Conservation (phyloP, 2,797 vertebrate genomes). For the Cossypha caffra region DNA sequence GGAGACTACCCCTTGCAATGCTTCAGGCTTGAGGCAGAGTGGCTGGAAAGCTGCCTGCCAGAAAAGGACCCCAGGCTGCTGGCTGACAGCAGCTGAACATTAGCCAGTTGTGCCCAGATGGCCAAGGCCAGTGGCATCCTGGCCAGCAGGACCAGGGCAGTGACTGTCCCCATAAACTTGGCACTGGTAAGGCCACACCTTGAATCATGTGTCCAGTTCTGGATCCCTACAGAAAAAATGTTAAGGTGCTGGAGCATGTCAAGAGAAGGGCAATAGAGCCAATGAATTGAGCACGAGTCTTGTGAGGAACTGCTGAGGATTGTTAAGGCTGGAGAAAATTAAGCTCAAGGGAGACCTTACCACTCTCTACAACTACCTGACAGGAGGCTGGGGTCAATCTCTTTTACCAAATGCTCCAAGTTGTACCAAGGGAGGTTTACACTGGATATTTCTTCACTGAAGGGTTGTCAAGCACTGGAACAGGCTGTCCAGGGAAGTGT, state of each 20-base stretch:
- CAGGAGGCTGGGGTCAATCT: neutral
- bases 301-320: neutral
- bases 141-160: neutral
- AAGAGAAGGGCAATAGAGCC: neutral
- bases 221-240: neutral
- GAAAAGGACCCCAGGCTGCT: neutral
- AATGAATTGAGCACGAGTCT: neutral
- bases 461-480: neutral
- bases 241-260: neutral
- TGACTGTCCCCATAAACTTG: fast-evolving
- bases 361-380: fast-evolving
- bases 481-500: neutral
- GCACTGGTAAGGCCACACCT: neutral
- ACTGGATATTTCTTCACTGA: neutral
- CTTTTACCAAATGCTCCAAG: neutral
- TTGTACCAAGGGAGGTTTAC: neutral
- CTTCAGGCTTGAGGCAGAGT: neutral
- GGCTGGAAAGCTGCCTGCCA: neutral
- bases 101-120: neutral
- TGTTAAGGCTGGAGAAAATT: neutral
- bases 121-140: neutral
- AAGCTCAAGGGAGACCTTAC: neutral
- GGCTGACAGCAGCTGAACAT: neutral
- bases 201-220: neutral
- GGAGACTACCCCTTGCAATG: fast-evolving